A percentile compares a stretch with the other conserved stretches of the same genome.
Evolutionary conservation across 2,113 vertebrate genomes (phyloP).

Genomic region (Lates calcarifer): DNA sequence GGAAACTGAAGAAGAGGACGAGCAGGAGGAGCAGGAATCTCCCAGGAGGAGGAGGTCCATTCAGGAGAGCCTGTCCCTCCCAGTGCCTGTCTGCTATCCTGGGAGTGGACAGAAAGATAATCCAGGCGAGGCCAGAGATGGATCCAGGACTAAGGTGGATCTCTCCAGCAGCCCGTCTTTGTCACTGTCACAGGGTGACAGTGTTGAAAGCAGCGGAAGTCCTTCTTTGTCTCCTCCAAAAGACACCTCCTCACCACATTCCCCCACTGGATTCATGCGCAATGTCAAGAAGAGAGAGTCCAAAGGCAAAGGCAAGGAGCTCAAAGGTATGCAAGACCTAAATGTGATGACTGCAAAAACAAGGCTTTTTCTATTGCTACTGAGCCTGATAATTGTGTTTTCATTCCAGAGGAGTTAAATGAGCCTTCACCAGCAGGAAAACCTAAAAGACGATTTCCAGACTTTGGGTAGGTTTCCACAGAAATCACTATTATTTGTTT

Average conservation of each 20-base stretch:
- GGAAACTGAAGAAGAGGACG: slow-evolving; percentile 75
- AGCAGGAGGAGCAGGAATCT: slow-evolving; percentile 79
- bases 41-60: slow-evolving; percentile 79
- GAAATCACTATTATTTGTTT: slow-evolving; percentile 1
- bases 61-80: slow-evolving; percentile 85
- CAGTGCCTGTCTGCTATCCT: slow-evolving; percentile 66
- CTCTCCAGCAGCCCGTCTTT: slow-evolving; percentile 86
- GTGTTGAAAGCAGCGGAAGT: slow-evolving; percentile 78
- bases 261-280: slow-evolving; percentile 83
- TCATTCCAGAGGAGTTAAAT: slow-evolving; percentile 85
- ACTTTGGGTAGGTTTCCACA: slow-evolving; percentile 88
- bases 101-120: slow-evolving; percentile 80
- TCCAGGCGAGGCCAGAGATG: slow-evolving; percentile 68
- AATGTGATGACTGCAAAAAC: not conserved
- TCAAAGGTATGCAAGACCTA: slow-evolving; percentile 85
- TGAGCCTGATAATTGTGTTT: slow-evolving; percentile 11
- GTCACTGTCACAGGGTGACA: slow-evolving; percentile 84
- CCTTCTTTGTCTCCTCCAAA: slow-evolving; percentile 79
- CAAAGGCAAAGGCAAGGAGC: slow-evolving; percentile 89
- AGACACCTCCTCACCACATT: slow-evolving; percentile 80
- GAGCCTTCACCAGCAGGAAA: slow-evolving; percentile 86
- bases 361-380: not conserved
- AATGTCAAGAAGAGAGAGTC: slow-evolving; percentile 88
- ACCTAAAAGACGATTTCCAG: slow-evolving; percentile 91
- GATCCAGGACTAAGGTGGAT: slow-evolving; percentile 81